Percentiles rank a stretch among this genome's conserved stretches.
Conservation (phyloP, 2,113 vertebrate species). For the Sphaerodactylus townsendi region DNA sequence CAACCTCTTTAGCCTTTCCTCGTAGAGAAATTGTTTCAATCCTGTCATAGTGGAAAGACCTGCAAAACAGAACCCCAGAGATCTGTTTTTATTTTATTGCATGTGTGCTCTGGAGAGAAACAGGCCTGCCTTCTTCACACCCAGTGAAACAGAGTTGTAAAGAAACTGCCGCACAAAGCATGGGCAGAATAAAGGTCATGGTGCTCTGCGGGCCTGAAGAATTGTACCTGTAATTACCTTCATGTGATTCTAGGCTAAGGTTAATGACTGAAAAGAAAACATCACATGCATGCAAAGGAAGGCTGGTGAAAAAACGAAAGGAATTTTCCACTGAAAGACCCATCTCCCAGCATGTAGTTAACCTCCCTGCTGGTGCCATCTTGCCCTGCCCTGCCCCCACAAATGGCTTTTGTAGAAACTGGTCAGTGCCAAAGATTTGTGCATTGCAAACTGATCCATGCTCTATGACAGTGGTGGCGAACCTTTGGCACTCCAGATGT, state of each 20-base stretch:
- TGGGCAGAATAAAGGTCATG: not conserved
- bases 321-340: not conserved
- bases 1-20: no score
- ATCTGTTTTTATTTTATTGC: not conserved
- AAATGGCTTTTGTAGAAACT: not conserved
- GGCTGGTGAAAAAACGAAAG: not conserved
- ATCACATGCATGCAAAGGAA: not conserved
- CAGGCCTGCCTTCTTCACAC: not conserved
- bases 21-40: no score
- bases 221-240: not conserved
- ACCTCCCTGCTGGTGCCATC: not conserved
- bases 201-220: not conserved
- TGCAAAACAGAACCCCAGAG: not conserved
- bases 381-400: no score
- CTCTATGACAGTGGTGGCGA: no score
- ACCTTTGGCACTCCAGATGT: no score
- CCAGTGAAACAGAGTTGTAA: no score
- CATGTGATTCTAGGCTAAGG: not conserved
- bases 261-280: not conserved
- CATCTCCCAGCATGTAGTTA: not conserved
- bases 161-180: rapidly evolving
- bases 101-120: not conserved
- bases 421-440: not conserved
- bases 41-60: no score
- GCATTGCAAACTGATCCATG: no score